A percentile compares a stretch with the other conserved stretches of the same genome.
phyloP scores from a whole-genome alignment of 2,113 vertebrate genomes.

The Gallinago undulata region DNA sequence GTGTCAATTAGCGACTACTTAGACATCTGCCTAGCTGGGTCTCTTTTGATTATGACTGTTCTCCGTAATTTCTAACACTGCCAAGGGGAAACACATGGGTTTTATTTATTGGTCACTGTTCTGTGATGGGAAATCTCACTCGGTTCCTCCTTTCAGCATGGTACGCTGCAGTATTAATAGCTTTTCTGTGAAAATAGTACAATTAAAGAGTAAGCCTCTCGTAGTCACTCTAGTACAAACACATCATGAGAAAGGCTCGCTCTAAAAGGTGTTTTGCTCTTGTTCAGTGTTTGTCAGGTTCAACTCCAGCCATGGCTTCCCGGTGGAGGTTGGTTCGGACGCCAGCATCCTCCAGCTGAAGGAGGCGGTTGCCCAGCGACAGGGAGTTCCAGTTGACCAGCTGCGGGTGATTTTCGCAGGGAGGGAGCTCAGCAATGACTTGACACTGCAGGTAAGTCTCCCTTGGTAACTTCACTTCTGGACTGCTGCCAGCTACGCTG shows the following conservation, averaged over 20 bases:
- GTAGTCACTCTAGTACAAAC: background rate
- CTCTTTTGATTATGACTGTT: background rate
- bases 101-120: constrained; percentile 16
- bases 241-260: background rate
- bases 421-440: constrained; percentile 80
- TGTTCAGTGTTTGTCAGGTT: constrained; percentile 84
- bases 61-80: background rate
- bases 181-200: background rate
- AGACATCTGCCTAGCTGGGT: background rate
- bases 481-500: constrained; percentile 38
- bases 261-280: constrained; percentile 29
- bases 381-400: constrained; percentile 80
- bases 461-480: constrained; percentile 11
- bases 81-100: background rate
- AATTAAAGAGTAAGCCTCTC: background rate
- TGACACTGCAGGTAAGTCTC: constrained; percentile 83
- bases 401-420: constrained; percentile 85
- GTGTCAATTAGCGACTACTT: background rate
- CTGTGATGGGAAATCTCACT: background rate
- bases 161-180: background rate
- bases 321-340: constrained; percentile 74
- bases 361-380: constrained; percentile 81
- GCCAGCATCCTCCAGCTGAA: constrained; percentile 83
- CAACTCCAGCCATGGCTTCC: constrained; percentile 84
- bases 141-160: background rate